A percentile compares a stretch with the other conserved stretches of the same genome.
phyloP scores from a whole-genome alignment of 2,113 vertebrate genomes.

The Tachysurus fulvidraco region DNA sequence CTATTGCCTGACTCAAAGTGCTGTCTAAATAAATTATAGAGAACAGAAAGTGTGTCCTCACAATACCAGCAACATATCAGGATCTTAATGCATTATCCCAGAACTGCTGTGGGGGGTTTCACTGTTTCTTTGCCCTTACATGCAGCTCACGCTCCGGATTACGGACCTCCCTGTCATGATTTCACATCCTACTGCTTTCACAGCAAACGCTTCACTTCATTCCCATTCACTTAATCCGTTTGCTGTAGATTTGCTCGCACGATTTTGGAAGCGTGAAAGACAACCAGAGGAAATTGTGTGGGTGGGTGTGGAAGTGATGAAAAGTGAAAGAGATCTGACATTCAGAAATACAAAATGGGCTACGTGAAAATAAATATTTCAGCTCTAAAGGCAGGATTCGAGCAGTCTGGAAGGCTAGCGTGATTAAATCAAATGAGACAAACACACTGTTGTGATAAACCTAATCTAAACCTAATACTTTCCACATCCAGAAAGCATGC shows the following conservation, averaged over 20 bases:
- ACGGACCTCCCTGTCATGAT: background rate
- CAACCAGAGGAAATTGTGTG: background rate
- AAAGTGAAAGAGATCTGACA: conserved; percentile 6
- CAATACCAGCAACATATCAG: background rate
- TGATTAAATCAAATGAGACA: background rate
- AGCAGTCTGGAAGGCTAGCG: background rate
- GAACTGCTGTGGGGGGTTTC: background rate
- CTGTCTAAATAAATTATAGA: conserved; percentile 19
- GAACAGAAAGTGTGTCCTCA: background rate
- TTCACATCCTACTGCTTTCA: background rate
- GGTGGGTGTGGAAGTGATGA: background rate
- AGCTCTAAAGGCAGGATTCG: background rate
- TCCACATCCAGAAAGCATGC: too few species aligned
- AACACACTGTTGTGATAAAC: background rate
- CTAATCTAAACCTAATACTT: background rate
- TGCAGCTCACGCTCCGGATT: background rate
- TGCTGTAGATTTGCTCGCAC: background rate
- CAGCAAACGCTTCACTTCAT: background rate
- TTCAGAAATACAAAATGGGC: background rate
- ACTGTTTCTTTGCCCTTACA: background rate
- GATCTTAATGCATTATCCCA: conserved; percentile 13
- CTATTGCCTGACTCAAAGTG: conserved; percentile 12
- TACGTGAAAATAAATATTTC: background rate
- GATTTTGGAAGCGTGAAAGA: background rate
- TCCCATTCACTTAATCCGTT: background rate